These are phyloP conservation scores for Poeciliopsis presidionis DNA, from an alignment of 2,797 vertebrate species.

Conservation along the genomic window DNA sequence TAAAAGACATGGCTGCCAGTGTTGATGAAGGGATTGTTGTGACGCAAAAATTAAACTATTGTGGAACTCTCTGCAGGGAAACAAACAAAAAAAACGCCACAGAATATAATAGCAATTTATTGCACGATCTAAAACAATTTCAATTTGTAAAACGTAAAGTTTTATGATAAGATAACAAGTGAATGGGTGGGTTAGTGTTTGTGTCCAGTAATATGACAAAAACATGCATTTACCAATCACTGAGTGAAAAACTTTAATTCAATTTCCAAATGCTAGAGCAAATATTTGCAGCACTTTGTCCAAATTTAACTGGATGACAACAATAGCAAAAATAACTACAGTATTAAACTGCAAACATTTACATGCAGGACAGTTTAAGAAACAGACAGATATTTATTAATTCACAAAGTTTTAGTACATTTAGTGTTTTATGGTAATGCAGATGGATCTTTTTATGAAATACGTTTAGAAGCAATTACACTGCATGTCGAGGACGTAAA, in stretches of 20 bases:
- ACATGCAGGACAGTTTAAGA: not conserved
- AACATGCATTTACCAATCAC: not conserved
- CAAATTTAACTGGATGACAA: not conserved
- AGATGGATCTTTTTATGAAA: not conserved
- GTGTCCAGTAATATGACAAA: not conserved
- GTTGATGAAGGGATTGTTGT: not conserved
- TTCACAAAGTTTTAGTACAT: not conserved
- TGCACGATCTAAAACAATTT: not conserved
- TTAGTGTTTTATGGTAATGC: not conserved
- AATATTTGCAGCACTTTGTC: not conserved
- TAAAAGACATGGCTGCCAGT: not conserved
- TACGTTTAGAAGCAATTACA: not conserved
- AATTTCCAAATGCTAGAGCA: not conserved
- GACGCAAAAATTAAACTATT: not conserved
- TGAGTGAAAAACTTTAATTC: not conserved
- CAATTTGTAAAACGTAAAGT: not conserved
- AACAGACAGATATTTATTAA: not conserved
- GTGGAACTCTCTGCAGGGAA: not conserved
- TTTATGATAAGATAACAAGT: not conserved
- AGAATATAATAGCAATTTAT: constrained; percentile 5
- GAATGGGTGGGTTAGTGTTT: not conserved
- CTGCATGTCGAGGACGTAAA: not conserved
- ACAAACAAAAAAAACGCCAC: not conserved
- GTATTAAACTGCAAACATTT: not conserved
- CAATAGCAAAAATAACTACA: no score